Base-by-base conservation (phyloP, 1,140 invertebrate genomes). In the Colletes latitarsis region DNA sequence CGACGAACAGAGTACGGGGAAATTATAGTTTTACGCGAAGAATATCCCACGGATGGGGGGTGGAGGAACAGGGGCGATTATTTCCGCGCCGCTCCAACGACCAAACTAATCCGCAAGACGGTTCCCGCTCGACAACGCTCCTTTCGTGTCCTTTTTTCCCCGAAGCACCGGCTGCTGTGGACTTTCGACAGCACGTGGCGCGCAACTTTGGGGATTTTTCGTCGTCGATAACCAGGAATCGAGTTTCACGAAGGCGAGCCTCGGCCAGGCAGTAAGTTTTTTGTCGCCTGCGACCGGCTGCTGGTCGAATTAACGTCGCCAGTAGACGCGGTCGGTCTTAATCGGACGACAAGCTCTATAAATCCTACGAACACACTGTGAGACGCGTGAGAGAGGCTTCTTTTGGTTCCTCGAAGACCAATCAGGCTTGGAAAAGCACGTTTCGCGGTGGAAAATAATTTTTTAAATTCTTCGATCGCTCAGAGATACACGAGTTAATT, bases 161-260 rank as follows among this genome's bases (percentile, higher is more conserved):
- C 52, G 57, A 49, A 17, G 49, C 14, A 55, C 69, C 62, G 41
- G 70, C 12, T 81, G 75, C 58, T 46, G 49, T 43, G 46, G 39
- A 46, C 30, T 70, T 82, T 82, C 72, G 70, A 63, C 60, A 57
- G 66, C 85, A 82, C 72, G 69, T 85, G 83, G 68, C 75, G 76
- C 83, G 58, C 30, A 85, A 86, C 75, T 81, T 86, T 71, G 41
- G 57, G 14, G 76, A 86, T 75, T 86, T 86, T 80, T 68, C 80
- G 46, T 60, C 55, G 55, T 49, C 52, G 77, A 75, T 81, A 81
- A 58, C 66, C 53, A 57, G 58, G 77, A 81, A 75, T 69, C 8
- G 57, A 62, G 81, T 46, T 81, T 41, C 55, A 39, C 53, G 63
- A 6, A 17, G 19, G 60, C 14, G 39, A 19, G 21, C 39, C 39